Evolutionary conservation across 37 sponge, comb jelly and placozoan genomes (phyloP), one percentile per base, ranked within the genome.

Genomic region (Chondrilla cf. caribensis): DNA sequence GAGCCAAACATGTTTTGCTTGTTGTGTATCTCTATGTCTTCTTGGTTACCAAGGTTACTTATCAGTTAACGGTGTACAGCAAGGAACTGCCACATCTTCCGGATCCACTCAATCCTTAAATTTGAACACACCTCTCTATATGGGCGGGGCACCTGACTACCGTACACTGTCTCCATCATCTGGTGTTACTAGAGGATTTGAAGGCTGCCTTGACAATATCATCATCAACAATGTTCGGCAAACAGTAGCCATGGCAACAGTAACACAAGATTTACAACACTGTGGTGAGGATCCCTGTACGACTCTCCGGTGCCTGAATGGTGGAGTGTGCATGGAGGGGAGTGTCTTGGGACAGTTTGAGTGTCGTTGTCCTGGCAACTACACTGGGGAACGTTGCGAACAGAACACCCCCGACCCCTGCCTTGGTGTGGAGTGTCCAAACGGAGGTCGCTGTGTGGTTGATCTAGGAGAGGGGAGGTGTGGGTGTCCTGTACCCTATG

Each of bases 121-220:
- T 78, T 85, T 25, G 85, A 79, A n/a, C 43, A 33, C 64, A 25
- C 44, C 44, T 4, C 73, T 85, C 31, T 85, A 62, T 58, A 9
- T 89, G 3, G 90, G 90, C 22, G 90, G 83, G 4, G 60, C 70
- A 15, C 78, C 78, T 21, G 47, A 64, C 43, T 54, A 67, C 6
- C 7, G 37, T 25, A 24, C 25, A 32, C 60, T 86, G 6, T 57
- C 83, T 38, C 29, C 42, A 3, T 54, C 38, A 33, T n/a, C 84
- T 11, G 51, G 55, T 38, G 75, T 41, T n/a, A 28, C 14, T 0
- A 24, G 22, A 18, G 80, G 86, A 0, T 89, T 82, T 40, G 18
- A 32, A 39, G 90, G 90, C 35, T 89, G 90, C 80, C 72, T 90
- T 17, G 81, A 60, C 11, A 84, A 89, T 54, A 38, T 84, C 15